Percentiles rank a stretch among this genome's conserved stretches.
These are phyloP conservation scores for Prorops nasuta DNA, from an alignment of 1,140 invertebrate genomes.

Conservation along the genomic window DNA sequence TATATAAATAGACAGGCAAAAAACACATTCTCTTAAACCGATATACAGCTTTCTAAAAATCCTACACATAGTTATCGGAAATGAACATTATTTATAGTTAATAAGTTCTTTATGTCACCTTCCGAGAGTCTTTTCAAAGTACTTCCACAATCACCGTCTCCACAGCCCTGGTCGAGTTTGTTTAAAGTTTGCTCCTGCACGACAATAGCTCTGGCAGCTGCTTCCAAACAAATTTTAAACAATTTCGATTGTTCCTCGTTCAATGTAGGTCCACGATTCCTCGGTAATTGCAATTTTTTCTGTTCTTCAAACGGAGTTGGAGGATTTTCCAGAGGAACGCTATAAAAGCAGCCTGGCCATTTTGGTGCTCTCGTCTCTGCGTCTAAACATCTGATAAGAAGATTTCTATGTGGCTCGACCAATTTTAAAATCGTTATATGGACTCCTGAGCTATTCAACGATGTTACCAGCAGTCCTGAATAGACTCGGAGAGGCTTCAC, in stretches of 20 bases:
- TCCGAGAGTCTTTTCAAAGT: constrained; percentile 68
- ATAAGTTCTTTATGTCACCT: constrained; percentile 39
- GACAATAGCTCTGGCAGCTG: constrained; percentile 57
- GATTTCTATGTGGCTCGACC: constrained; percentile 42
- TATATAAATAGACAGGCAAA: too few relatives aligned
- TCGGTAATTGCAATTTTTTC: constrained; percentile 9
- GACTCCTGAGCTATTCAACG: constrained; percentile 78
- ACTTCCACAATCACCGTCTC: constrained; percentile 81
- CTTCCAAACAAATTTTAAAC: constrained; percentile 54
- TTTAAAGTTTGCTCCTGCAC: constrained; percentile 65
- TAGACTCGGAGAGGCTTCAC: constrained; percentile 66
- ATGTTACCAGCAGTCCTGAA: constrained; percentile 74
- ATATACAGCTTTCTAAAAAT: too few relatives aligned
- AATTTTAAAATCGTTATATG: constrained; percentile 72
- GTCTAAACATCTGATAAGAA: constrained; percentile 62
- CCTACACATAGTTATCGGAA: too few relatives aligned
- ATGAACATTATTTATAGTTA: constrained; percentile 20
- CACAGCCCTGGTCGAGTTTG: constrained; percentile 70
- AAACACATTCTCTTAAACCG: too few relatives aligned
- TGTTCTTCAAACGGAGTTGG: constrained; percentile 3
- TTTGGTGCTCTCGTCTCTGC: constrained; percentile 59
- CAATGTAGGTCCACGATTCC: constrained; percentile 48
- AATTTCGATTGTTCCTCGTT: constrained; percentile 40
- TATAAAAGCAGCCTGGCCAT: constrained; percentile 61
- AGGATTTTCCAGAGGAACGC: constrained; percentile 13